Evolutionary conservation across 2,888 invertebrate species (phyloP).

Genomic region (Diarsia mendica): DNA sequence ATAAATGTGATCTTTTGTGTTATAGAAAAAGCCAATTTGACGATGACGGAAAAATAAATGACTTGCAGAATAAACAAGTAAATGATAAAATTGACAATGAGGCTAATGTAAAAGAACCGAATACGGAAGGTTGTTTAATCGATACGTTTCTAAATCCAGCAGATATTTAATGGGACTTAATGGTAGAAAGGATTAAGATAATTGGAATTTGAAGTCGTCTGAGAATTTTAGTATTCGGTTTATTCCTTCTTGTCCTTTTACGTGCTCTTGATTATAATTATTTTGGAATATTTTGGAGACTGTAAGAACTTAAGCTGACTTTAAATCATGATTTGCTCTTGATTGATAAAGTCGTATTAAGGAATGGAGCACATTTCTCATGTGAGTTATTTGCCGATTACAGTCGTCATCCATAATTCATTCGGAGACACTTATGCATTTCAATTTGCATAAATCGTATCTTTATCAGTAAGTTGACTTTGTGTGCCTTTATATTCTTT

Average conservation of each 20-base stretch:
- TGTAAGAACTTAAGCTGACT: conserved; percentile 49
- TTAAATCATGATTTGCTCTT: conserved; percentile 40
- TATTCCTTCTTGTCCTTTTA: conserved; percentile 34
- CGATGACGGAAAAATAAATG: conserved; percentile 40
- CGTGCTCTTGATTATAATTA: conserved; percentile 35
- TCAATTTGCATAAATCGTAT: conserved; percentile 75
- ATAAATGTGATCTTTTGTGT: conserved; percentile 40
- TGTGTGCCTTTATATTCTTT: conserved; percentile 65
- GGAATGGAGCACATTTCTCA: conserved; percentile 42
- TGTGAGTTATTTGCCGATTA: conserved; percentile 48
- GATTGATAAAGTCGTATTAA: conserved; percentile 47
- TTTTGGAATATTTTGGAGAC: conserved; percentile 33
- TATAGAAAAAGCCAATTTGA: conserved; percentile 39
- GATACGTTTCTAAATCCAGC: conserved; percentile 40
- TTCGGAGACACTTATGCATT: conserved; percentile 60
- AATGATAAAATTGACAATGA: conserved; percentile 35
- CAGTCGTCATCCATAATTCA: conserved; percentile 42
- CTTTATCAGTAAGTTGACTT: conserved; percentile 76
- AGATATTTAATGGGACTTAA: conserved; percentile 34
- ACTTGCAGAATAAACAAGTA: conserved; percentile 44
- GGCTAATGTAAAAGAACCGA: conserved; percentile 23
- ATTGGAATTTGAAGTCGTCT: conserved; percentile 43
- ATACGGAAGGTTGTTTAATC: conserved; percentile 45
- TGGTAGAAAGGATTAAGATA: conserved; percentile 45
- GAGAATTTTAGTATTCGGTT: conserved; percentile 14